Conservation (phyloP, 2,797 vertebrate genomes). For the Cryptoprocta ferox region DNA sequence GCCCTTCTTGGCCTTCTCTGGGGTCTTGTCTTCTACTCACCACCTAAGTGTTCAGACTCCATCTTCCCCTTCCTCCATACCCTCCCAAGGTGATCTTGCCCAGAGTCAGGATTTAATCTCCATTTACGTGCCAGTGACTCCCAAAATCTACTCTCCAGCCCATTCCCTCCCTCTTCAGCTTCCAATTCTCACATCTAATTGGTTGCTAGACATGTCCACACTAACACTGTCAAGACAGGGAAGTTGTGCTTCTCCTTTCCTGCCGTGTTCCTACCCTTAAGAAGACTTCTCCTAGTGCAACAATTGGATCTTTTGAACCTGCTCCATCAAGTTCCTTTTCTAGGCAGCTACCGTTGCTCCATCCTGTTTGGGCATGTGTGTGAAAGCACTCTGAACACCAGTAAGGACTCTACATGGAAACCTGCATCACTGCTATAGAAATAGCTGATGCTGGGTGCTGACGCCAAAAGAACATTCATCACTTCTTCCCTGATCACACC, state of each 20-base stretch:
- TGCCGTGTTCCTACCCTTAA: neutral
- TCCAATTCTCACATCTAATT: rapidly evolving
- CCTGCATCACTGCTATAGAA: neutral
- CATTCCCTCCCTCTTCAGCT: neutral
- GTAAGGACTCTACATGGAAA: neutral
- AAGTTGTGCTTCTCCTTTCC: neutral
- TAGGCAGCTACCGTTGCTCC: neutral
- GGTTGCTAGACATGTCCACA: neutral
- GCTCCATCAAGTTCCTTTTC: neutral
- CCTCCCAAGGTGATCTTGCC: neutral
- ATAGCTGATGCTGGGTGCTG: neutral
- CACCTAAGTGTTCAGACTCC: neutral
- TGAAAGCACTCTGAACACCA: neutral
- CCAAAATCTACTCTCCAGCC: neutral
- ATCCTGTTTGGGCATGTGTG: neutral
- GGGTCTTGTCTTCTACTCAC: neutral
- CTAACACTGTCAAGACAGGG: neutral
- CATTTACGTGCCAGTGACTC: neutral
- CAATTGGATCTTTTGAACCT: neutral
- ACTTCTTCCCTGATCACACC: constrained; percentile 41
- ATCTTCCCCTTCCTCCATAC: neutral
- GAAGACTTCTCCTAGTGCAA: neutral
- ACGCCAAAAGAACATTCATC: neutral
- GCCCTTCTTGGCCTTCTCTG: neutral
- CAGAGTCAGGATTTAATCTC: neutral